A percentile compares a stretch with the other conserved stretches of the same genome.
Evolutionary conservation across 2,888 invertebrate species (phyloP).

Genomic region (Ormyrus thymus): DNA sequence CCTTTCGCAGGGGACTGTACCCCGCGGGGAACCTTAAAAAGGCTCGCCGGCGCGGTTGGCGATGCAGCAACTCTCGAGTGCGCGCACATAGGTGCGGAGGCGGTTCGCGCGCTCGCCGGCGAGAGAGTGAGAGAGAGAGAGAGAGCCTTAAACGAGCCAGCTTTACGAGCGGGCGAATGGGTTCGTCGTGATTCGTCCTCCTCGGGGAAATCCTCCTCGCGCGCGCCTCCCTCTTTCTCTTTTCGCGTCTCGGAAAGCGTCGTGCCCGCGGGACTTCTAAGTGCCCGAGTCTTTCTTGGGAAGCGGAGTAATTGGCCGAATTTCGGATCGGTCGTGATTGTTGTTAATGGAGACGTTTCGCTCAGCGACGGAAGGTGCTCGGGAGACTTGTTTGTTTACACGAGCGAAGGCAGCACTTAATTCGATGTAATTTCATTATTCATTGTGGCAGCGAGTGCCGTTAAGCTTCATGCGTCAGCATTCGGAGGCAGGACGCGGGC

Average conservation of each 20-base stretch:
- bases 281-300: too few relatives aligned
- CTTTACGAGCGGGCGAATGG: slow-evolving; percentile 30
- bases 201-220: background rate
- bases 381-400: background rate
- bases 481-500: background rate
- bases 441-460: background rate
- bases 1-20: too few relatives aligned
- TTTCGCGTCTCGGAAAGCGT: too few relatives aligned
- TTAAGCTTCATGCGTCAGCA: slow-evolving; percentile 3
- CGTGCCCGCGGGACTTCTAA: too few relatives aligned
- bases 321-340: too few relatives aligned
- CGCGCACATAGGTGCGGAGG: slow-evolving; percentile 18
- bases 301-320: too few relatives aligned
- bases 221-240: background rate
- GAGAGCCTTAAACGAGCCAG: slow-evolving; percentile 41
- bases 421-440: background rate
- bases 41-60: slow-evolving; percentile 1
- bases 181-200: slow-evolving; percentile 17
- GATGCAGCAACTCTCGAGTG: slow-evolving; percentile 19
- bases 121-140: too few relatives aligned
- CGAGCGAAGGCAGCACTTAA: background rate
- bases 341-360: too few relatives aligned
- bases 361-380: background rate
- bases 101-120: background rate
- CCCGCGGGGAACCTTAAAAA: background rate